Evolutionary conservation across 2,888 invertebrate species (phyloP).

Genomic region (Pandemis heparana): DNA sequence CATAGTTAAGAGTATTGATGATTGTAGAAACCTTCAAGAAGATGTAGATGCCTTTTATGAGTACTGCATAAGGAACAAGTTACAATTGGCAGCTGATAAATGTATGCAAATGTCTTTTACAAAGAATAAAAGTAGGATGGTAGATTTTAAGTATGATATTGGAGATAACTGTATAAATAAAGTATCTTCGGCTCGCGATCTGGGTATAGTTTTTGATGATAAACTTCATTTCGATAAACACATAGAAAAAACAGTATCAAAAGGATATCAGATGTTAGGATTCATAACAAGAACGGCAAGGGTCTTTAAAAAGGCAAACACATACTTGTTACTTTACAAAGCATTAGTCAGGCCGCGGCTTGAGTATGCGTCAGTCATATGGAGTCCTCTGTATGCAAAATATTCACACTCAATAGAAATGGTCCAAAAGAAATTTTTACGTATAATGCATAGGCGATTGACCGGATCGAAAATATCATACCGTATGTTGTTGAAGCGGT

Average conservation of each 20-base stretch:
- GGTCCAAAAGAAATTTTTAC: background rate
- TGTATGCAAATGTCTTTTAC: constrained; percentile 26
- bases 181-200: background rate
- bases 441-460: background rate
- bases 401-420: background rate
- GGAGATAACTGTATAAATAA: background rate
- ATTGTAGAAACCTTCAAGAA: constrained; percentile 4
- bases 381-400: background rate
- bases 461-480: too few relatives aligned
- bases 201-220: background rate
- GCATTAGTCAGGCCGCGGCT: background rate
- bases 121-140: constrained; percentile 17
- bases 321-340: background rate
- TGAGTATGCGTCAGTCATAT: background rate
- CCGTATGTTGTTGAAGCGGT: too few relatives aligned
- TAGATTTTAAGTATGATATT: too few relatives aligned
- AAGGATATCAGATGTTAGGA: constrained; percentile 1
- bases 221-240: background rate
- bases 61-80: constrained; percentile 14
- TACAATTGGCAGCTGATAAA: constrained; percentile 20
- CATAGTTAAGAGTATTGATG: background rate
- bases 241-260: background rate
- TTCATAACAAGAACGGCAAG: background rate
- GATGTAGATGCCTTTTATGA: background rate
- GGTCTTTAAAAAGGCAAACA: background rate